Conservation (phyloP, 2,113 vertebrate species). For the Lophura nycthemera region DNA sequence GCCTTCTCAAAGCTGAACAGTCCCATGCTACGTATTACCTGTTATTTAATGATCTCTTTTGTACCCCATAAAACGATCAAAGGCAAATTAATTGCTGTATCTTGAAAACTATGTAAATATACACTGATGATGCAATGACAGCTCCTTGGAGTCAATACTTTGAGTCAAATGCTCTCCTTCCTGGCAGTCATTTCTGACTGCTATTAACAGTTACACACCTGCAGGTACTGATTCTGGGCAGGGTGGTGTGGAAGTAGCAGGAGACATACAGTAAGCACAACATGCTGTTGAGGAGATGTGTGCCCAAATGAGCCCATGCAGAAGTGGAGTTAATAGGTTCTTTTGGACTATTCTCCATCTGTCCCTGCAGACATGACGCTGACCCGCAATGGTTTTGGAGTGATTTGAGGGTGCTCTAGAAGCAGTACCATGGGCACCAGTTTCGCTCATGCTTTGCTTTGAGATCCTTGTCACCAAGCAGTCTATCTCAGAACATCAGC, state of each 20-base stretch:
- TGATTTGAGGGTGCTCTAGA: neutral
- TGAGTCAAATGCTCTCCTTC: neutral
- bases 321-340: neutral
- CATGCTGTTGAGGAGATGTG: neutral
- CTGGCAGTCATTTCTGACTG: neutral
- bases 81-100: neutral
- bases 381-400: rapidly evolving
- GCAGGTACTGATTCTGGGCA: neutral
- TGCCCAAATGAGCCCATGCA: neutral
- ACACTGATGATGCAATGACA: neutral
- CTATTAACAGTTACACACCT: neutral
- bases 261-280: neutral
- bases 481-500: too few relatives aligned
- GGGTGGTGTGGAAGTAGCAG: neutral
- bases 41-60: neutral
- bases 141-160: rapidly evolving
- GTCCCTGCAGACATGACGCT: rapidly evolving
- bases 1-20: neutral
- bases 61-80: neutral
- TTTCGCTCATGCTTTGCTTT: neutral
- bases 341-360: neutral
- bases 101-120: neutral
- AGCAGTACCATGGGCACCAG: neutral
- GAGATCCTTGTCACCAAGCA: too few relatives aligned
- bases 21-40: neutral